Evolutionary conservation across 2,797 vertebrate species (phyloP), one percentile per base, ranked within the genome.

Genomic region (Crocodylus rhombifer): DNA sequence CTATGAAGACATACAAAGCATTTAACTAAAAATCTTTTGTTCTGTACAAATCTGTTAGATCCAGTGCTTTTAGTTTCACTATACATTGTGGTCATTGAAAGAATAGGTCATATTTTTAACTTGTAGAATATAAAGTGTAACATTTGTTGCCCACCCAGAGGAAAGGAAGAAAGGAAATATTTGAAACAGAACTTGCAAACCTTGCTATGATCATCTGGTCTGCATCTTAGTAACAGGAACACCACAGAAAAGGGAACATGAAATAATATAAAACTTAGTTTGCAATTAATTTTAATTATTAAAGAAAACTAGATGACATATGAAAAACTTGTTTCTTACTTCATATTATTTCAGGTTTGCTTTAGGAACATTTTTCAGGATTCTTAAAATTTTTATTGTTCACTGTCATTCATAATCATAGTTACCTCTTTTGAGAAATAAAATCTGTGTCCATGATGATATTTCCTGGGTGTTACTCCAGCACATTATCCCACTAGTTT

Each of bases 1-100:
- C 91, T 57, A 87, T 91, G 74, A 95, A 86, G 83, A 93, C 87
- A 92, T 74, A 71, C 75, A 86, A 94, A 96, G 84, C 18, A 67
- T 78, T 95, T 82, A 90, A 87, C 57, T 87, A 82, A 13, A 78
- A 89, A 86, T 65, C 33, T 74, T 20, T 0, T 92, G 65, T 93
- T 88, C 90, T 76, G 25, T 58, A 81, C 57, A 80, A 91, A 91
- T 69, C 82, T 84, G 57, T 80, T 78, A 74, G 67, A 76, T 51
- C 30, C 10, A 56, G 83, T 94, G 25, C 1, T 23, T 80, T 33
- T 75, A 5, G 80, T 77, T 86, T 82, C 61, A 75, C 21, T 62
- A 74, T 84, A 87, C 73, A 10, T 5, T 74, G 21, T 78, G 69
- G 80, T 86, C n/a, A 42, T 91, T 77, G 79, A 62, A 77, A 61